Percentiles rank a stretch among this genome's conserved stretches.
Conservation (phyloP, 2,797 vertebrate genomes). For the Propithecus deckenii region DNA sequence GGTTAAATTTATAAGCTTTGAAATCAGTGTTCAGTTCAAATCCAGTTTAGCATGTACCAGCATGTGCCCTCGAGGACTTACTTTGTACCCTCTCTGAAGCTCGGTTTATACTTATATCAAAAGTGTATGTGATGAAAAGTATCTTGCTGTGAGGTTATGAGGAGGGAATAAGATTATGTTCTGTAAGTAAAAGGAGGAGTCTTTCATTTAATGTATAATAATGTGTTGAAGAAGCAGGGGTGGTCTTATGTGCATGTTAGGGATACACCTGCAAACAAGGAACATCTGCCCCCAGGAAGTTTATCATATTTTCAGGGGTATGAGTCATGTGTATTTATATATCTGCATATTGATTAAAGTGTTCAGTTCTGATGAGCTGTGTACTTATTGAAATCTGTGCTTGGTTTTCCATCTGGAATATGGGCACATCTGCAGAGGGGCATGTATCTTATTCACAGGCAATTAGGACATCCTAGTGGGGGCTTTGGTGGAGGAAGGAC, state of each 20-base stretch:
- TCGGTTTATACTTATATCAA: not conserved
- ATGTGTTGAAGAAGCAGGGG: too few species aligned
- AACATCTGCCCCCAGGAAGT: accelerated
- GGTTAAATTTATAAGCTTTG: not conserved
- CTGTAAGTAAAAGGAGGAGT: not conserved
- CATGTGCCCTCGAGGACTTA: not conserved
- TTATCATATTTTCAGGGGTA: not conserved
- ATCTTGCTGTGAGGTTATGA: not conserved
- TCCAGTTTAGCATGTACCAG: not conserved
- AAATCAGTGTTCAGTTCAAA: not conserved
- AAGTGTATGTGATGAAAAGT: not conserved
- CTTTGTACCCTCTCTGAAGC: not conserved
- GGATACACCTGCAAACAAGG: not conserved
- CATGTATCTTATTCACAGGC: not conserved
- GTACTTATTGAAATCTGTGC: not conserved
- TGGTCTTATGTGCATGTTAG: accelerated
- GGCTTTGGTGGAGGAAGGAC: not conserved
- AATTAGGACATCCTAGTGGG: not conserved
- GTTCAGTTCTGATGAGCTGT: not conserved
- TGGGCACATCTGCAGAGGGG: not conserved
- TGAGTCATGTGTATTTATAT: not conserved
- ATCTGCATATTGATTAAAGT: not conserved
- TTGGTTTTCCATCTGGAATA: not conserved
- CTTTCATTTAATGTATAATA: not conserved
- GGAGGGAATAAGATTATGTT: not conserved